Evolutionary conservation across 2,113 vertebrate species (phyloP), one percentile per base, ranked within the genome.

Genomic region (Urocolius indicus): DNA sequence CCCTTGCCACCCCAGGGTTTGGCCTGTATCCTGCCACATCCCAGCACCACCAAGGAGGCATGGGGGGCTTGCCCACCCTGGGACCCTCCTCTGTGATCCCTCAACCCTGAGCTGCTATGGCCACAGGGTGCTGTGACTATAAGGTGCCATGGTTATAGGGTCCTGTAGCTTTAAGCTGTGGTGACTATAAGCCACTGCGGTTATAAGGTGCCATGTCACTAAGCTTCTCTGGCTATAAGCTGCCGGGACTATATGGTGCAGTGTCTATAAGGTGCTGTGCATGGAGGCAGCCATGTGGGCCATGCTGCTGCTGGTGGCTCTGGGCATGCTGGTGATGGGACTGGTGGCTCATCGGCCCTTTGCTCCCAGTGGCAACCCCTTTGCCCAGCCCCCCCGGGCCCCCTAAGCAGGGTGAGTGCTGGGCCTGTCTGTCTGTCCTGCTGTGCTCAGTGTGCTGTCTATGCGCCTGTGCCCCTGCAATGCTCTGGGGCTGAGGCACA

Each of bases 361-460:
- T 77, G 92, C 94, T 48, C 74, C 71, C 0, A 97, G 97, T 2
- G 94, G 77, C 11, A 98, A 97, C 55, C 97, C 98, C 6, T 97
- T 97, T 1, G 5, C 67, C 3, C 30, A 27, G 36, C 78, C 58
- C 75, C 85, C 30, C 4, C 13, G 12, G 45, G 34, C 4, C 85
- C 95, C 1, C 97, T 97, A 98, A 98, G 84, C 97, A 97, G 97
- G 98, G 98, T 99, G 83, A 94, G 93, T 66, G 24, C 17, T 10
- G 32, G 30, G n/a, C 16, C 16, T 38, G 38, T 41, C 38, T 41
- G 4, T 23, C 58, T 14, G 48, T 41, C 38, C 45, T 16, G 10
- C 38, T 41, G 10, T 24, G 63, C 29, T 11, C 43, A 14, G 29
- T 41, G 38, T 41, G 38, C 38, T 41, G 38, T 12, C 38, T 41